phyloP scores from a whole-genome alignment of 1,140 invertebrate genomes.

The Paracyclopina nana region DNA sequence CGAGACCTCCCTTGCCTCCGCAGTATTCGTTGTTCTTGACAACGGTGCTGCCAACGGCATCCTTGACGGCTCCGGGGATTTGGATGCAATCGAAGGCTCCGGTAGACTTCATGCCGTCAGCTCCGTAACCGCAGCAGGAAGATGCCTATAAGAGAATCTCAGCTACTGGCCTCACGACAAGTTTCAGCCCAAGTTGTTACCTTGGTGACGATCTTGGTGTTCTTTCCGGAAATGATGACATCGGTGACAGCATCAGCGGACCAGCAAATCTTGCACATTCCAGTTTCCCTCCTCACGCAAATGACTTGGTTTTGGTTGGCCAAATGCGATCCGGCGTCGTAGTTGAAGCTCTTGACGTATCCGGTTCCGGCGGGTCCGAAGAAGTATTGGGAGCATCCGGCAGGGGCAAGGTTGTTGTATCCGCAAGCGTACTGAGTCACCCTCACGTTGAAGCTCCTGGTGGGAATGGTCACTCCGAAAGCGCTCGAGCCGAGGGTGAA shows the following conservation, averaged over 20 bases:
- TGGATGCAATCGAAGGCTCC: too few species aligned
- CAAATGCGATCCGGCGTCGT: neutral
- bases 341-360: neutral
- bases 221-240: neutral
- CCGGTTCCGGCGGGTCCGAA: neutral
- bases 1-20: too few species aligned
- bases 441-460: neutral
- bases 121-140: too few species aligned
- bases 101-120: too few species aligned
- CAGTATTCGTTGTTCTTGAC: too few species aligned
- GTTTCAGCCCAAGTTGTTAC: too few species aligned
- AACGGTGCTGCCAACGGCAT: too few species aligned
- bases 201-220: too few species aligned
- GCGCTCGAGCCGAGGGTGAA: neutral
- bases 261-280: slow-evolving; percentile 19
- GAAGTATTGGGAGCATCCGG: slow-evolving; percentile 4
- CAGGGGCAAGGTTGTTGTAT: neutral
- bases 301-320: slow-evolving; percentile 12
- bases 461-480: neutral
- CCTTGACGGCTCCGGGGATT: too few species aligned
- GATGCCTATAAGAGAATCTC: too few species aligned
- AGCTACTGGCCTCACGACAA: too few species aligned
- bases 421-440: slow-evolving; percentile 1
- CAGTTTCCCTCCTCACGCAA: neutral
- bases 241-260: slow-evolving; percentile 8